phyloP scores from a whole-genome alignment of 1,140 invertebrate species.

The Apis dorsata region DNA sequence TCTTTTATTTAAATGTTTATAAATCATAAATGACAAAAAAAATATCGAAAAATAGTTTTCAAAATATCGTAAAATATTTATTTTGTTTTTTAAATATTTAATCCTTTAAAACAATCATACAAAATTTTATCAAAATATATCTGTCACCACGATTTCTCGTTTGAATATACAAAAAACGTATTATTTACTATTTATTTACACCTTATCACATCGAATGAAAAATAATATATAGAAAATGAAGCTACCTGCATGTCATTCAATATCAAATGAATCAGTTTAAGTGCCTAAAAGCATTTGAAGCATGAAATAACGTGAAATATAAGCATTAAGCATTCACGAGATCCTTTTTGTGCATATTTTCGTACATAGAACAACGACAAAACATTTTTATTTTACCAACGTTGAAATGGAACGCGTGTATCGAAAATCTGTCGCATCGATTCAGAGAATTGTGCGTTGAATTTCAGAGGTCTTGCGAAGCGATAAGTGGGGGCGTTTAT shows the following conservation, averaged over 20 bases:
- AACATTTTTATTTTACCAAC: not conserved
- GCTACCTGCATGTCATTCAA: not conserved
- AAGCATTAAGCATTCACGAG: slow-evolving; percentile 6
- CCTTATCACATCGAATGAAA: not conserved
- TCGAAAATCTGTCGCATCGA: slow-evolving; percentile 16
- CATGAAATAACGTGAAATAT: not conserved
- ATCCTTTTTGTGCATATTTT: not conserved
- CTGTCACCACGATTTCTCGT: too few relatives aligned
- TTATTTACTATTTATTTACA: not conserved
- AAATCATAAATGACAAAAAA: too few relatives aligned
- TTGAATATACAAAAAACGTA: too few relatives aligned
- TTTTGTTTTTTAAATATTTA: too few relatives aligned
- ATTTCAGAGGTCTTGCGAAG: not conserved
- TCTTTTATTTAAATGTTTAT: too few relatives aligned
- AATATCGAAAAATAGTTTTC: too few relatives aligned
- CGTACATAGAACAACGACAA: not conserved
- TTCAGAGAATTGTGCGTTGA: slow-evolving; percentile 9
- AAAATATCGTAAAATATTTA: too few relatives aligned
- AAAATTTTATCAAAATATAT: too few relatives aligned
- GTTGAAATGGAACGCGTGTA: slow-evolving; percentile 18
- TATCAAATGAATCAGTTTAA: slow-evolving; percentile 6
- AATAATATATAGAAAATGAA: not conserved
- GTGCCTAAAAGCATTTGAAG: not conserved
- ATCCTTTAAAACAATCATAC: too few relatives aligned
- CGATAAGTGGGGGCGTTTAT: slow-evolving; percentile 11